Evolutionary conservation across 2,797 vertebrate species (phyloP).

Genomic region (Hyperoplus immaculatus): DNA sequence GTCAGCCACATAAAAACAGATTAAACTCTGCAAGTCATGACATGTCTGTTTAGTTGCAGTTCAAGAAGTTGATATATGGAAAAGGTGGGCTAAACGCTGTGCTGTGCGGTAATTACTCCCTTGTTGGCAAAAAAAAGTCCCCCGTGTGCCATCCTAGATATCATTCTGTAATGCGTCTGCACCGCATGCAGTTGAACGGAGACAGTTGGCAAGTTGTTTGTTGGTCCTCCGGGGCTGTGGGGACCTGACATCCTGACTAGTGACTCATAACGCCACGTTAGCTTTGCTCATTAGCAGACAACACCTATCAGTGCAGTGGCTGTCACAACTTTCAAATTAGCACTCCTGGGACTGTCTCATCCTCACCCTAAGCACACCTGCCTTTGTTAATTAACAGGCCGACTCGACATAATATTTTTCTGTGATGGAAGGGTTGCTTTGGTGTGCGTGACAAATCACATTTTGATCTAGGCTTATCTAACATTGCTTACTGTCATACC

Average conservation of each 20-base stretch:
- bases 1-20: not conserved
- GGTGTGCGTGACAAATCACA: not conserved
- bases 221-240: constrained; percentile 23
- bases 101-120: constrained; percentile 55
- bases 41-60: constrained; percentile 2
- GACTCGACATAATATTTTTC: constrained; percentile 5
- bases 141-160: constrained; percentile 3
- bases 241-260: constrained; percentile 49
- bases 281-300: constrained; percentile 64
- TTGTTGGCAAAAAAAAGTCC: constrained; percentile 24
- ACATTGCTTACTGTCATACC: not conserved
- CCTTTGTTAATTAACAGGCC: constrained; percentile 15
- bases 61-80: constrained; percentile 3
- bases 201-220: constrained; percentile 1
- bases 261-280: constrained; percentile 65
- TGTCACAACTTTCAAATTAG: constrained; percentile 40
- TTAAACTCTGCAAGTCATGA: constrained; percentile 1
- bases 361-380: constrained; percentile 4
- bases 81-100: constrained; percentile 18
- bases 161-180: constrained; percentile 36
- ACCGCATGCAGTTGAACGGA: constrained; percentile 21
- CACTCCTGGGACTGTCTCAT: constrained; percentile 27
- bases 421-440: not conserved
- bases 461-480: not conserved
- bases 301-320: constrained; percentile 38